These are phyloP conservation scores for Protodeltote pygarga DNA, from an alignment of 2,888 invertebrate species.

Conservation along the genomic window DNA sequence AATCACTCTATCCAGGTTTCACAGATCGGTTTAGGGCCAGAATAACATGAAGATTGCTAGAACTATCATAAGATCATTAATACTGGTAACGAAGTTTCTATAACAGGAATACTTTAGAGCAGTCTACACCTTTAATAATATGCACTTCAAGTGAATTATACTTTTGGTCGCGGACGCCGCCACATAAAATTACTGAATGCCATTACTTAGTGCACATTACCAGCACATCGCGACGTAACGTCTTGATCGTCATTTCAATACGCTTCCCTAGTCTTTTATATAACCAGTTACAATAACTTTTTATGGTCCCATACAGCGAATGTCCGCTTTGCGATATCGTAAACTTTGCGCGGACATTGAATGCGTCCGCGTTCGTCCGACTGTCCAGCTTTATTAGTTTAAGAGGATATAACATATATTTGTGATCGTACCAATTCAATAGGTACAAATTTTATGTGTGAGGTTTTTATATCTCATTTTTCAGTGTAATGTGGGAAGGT, in stretches of 20 bases:
- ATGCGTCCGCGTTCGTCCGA: constrained; percentile 52
- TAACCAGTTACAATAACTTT: constrained; percentile 55
- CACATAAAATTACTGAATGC: constrained; percentile 29
- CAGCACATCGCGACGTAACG: constrained; percentile 43
- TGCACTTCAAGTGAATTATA: constrained; percentile 10
- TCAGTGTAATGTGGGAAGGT: constrained; percentile 29
- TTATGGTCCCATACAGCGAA: constrained; percentile 58
- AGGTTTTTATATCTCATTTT: constrained; percentile 35
- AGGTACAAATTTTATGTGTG: constrained; percentile 51
- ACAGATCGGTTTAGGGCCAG: too few species aligned
- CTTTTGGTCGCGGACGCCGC: constrained; percentile 2
- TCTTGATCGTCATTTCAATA: constrained; percentile 53
- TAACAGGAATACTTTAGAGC: not conserved
- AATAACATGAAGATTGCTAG: too few species aligned
- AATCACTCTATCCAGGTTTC: too few species aligned
- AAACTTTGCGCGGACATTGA: constrained; percentile 59
- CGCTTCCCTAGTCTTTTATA: constrained; percentile 46
- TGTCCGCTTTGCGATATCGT: constrained; percentile 55
- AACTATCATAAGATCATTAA: too few species aligned
- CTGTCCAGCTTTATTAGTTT: constrained; percentile 55
- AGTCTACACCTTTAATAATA: not conserved
- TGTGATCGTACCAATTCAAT: constrained; percentile 54
- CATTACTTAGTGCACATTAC: constrained; percentile 30
- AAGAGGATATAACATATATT: constrained; percentile 52
- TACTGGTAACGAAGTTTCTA: too few species aligned